Evolutionary conservation across 2,113 vertebrate genomes (phyloP), one percentile per base, ranked within the genome.

Genomic region (Urocynchramus pylzowi): DNA sequence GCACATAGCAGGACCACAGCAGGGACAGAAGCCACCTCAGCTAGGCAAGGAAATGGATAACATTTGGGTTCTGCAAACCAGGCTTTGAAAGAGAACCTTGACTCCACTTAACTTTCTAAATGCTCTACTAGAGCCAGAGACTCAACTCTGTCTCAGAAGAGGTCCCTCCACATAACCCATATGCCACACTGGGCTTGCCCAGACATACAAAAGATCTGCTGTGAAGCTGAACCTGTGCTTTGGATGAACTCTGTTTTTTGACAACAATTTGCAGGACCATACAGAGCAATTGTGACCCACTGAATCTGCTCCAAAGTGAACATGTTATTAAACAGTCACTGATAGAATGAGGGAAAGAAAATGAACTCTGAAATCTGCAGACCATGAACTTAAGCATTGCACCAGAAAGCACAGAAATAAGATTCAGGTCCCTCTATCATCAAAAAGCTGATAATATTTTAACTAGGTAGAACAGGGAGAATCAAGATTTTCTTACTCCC

Each of bases 1-100:
- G 23, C 6, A 85, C 16, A 24, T 0, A 0, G 13, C 22, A 44
- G 22, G 20, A 14, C 21, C 70, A 44, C 7, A 3, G 16, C 4
- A 69, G 14, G 12, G 28, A 37, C 17, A 73, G 53, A 82, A 68
- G 16, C 14, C 61, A 45, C 45, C 31, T 80, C 57, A 85, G 16
- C n/a, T 65, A 37, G 8, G 10, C 59, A 90, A 71, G 37, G 44
- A 77, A n/a, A 16, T 28, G 7, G 11, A 65, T 56, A 19, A 60
- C 11, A 6, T 45, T 65, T 85, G 23, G 8, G 10, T 83, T 12
- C 26, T 60, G 23, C 10, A 61, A 28, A 57, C 45, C 31, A 75
- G 42, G n/a, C 18, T 69, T 9, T 31, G 53, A 77, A 56, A 69
- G 24, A 84, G 17, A 83, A 4, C 30, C 13, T 9, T 69, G 63